Base-by-base conservation (phyloP, 1,140 invertebrate species). In the Tenebrio molitor region DNA sequence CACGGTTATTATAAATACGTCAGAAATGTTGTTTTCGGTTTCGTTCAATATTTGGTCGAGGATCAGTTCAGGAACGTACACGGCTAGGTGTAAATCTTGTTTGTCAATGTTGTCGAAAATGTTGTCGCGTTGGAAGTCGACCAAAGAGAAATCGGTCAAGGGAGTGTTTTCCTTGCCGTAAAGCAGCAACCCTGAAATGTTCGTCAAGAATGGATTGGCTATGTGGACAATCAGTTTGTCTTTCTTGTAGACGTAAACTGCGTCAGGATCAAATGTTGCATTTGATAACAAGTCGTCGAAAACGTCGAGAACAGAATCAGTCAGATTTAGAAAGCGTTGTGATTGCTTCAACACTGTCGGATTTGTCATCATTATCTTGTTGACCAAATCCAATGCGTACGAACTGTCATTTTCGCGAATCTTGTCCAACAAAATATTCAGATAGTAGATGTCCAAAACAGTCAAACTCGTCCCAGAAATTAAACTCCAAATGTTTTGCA, bases 161-260 rank as follows among this genome's bases (percentile, higher is more conserved):
- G 72, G 71, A 77, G 3, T 44, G 6, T 14, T 44, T 1, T 16
- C 5, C 0, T 75, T 71, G 2, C 74, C 67, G 44, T 84, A 82
- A 23, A 89, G 34, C n/a, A 85, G 86, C 39, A 90, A 77, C n/a
- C 88, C 88, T 39, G 85, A 86, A 25, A 88, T 80, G 75, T 89
- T 88, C 34, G 84, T 86, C 23, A 82, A 71, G 4, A 70, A 41
- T 1, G 88, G 88, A 80, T 87, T 86, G 1, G 86, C 85, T 33
- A 85, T 79, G 77, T 88, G 87, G 64, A 81, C 85, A 83, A 78
- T 85, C 79, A 53, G 82, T 79, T 74, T 85, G 1, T 74, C 67
- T 44, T 77, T 75, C 15, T 36, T 42, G 10, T 76, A 72, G 1
- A 15, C 16, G 53, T 73, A 29, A n/a, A 76, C 58, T 0, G 23